Percentiles rank a stretch among this genome's conserved stretches.
Conservation (phyloP, 2,797 vertebrate species). For the Steatocranus sp. region DNA sequence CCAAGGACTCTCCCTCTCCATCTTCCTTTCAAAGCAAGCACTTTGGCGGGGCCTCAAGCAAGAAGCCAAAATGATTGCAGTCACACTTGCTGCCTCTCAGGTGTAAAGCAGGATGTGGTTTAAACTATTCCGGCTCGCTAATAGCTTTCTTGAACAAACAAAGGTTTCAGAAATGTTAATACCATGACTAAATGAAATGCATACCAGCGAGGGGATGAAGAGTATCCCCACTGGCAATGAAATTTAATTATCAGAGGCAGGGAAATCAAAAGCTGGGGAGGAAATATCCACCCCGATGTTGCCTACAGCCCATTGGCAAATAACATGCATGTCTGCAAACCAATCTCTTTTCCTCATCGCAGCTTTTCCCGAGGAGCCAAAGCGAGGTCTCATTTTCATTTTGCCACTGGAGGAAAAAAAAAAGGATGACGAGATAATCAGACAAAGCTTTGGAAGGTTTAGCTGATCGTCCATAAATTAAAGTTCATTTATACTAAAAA, state of each 20-base stretch:
- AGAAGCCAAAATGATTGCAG: background rate
- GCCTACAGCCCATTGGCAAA: conserved; percentile 8
- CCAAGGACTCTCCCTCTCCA: background rate
- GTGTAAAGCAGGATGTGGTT: conserved; percentile 2
- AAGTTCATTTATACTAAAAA: background rate
- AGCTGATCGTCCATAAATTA: conserved; percentile 49
- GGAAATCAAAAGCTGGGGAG: conserved; percentile 22
- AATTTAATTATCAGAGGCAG: conserved; percentile 45
- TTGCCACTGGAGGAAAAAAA: background rate
- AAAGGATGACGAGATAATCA: background rate
- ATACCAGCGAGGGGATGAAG: conserved; percentile 13
- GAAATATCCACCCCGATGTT: background rate
- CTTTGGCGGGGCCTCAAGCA: background rate
- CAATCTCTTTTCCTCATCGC: conserved; percentile 24
- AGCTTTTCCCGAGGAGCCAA: background rate
- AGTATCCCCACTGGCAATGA: conserved; percentile 23
- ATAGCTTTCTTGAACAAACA: conserved; percentile 45
- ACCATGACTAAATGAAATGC: conserved; percentile 39
- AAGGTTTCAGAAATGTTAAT: conserved; percentile 48
- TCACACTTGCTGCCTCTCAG: background rate
- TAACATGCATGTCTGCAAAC: conserved; percentile 26
- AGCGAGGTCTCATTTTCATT: conserved; percentile 48
- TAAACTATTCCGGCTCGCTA: background rate
- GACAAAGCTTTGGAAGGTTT: conserved; percentile 19
- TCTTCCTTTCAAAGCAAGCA: background rate